phyloP scores from a whole-genome alignment of 2,888 invertebrate species.

The Caenorhabditis sp. region DNA sequence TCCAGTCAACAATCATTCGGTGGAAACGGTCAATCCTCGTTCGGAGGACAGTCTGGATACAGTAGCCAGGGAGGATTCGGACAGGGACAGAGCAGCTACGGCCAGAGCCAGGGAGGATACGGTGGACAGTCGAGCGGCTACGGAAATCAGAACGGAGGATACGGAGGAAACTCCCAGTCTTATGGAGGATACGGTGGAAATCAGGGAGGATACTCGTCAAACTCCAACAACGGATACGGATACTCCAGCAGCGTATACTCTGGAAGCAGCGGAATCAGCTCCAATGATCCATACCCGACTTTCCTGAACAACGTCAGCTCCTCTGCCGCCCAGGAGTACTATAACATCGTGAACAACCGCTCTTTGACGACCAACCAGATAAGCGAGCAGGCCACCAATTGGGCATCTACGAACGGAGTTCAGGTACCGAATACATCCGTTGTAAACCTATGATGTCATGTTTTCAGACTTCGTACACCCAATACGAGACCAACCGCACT shows the following conservation, averaged over 20 bases:
- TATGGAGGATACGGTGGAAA: constrained; percentile 23
- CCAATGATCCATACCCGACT: constrained; percentile 11
- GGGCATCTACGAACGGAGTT: constrained; percentile 28
- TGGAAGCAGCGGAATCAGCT: not conserved
- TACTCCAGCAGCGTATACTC: constrained; percentile 3
- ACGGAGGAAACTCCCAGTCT: not conserved
- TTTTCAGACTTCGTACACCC: constrained; percentile 23
- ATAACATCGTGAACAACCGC: constrained; percentile 32
- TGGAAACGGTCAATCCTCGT: constrained; percentile 6
- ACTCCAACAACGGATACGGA: constrained; percentile 3
- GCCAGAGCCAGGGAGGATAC: not conserved
- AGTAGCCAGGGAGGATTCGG: constrained; percentile 19
- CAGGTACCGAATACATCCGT: no score
- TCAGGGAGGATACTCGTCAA: not conserved
- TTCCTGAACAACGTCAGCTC: constrained; percentile 28
- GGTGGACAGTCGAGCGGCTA: constrained; percentile 1
- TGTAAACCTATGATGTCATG: no score
- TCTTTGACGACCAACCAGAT: constrained; percentile 37
- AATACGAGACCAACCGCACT: constrained; percentile 26
- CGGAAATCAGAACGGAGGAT: constrained; percentile 1
- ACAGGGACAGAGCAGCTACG: not conserved
- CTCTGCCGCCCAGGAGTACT: constrained; percentile 33
- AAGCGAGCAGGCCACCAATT: constrained; percentile 31
- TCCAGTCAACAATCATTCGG: no score
- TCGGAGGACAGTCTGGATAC: constrained; percentile 10